Evolutionary conservation across 2,113 vertebrate genomes (phyloP), one percentile per base, ranked within the genome.

Genomic region (Macquaria australasica): DNA sequence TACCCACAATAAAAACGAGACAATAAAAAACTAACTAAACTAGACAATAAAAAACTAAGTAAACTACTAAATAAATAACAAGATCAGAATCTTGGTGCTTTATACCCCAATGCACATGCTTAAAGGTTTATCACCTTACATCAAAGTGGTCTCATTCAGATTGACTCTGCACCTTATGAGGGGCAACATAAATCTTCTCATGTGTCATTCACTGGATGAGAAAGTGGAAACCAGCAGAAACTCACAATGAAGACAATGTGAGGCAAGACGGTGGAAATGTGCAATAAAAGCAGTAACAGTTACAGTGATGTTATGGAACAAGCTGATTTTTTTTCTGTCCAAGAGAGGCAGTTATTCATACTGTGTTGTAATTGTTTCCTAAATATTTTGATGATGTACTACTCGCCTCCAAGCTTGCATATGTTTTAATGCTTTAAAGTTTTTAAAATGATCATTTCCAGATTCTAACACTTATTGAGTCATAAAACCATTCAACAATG

Each of bases 281-380:
- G 84, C 48, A 86, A 82, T 84, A 81, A 85, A 89, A 73, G 37
- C 60, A 3, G 56, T 70, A 58, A 75, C 67, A 71, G 56, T 86
- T 82, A 66, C 41, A 83, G 73, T 85, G 87, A 85, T 79, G 83
- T 67, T 79, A 87, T 89, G 79, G 78, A 87, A 83, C 60, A 87
- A 74, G 66, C 41, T 20, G 8, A 6, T 25, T 80, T 25, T 79
- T 83, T 48, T 73, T 79, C 34, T 78, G 43, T 67, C 74, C 51
- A 66, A 64, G 45, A 71, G 73, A 16, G 43, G 70, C 48, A 53
- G 34, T 77, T 79, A 78, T 83, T 87, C 70, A 86, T 72, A 66
- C 64, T n/a, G 37, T 81, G 60, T 21, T 77, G 83, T 88, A 84
- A 87, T 83, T 84, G 85, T 89, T 87, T 90, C 87, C 84, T 18